Conservation (phyloP, 2,797 vertebrate species). For the Sebastes paucispinis region DNA sequence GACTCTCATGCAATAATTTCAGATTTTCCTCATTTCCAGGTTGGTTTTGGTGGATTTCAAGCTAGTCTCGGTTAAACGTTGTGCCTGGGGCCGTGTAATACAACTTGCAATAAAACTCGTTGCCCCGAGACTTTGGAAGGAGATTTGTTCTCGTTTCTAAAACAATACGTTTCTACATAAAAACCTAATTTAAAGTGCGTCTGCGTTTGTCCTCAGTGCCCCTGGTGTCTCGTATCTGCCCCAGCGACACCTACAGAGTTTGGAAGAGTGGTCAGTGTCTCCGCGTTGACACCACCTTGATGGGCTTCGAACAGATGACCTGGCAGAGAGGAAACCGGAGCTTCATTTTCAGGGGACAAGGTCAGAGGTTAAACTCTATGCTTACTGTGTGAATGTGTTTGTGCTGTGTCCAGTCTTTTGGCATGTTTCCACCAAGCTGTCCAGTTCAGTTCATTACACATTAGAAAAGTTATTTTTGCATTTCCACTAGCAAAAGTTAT, state of each 20-base stretch:
- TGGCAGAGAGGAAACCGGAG: slow-evolving; percentile 98
- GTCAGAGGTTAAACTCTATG: slow-evolving; percentile 71
- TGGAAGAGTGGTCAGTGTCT: slow-evolving; percentile 98
- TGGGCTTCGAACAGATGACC: slow-evolving; percentile 99
- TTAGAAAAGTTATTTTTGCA: neutral
- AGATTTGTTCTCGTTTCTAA: too few species aligned
- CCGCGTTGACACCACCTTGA: slow-evolving; percentile 94
- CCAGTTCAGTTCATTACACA: too few species aligned
- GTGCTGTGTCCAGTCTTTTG: neutral
- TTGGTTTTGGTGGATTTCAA: too few species aligned
- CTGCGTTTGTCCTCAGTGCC: slow-evolving; percentile 83
- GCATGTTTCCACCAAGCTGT: too few species aligned
- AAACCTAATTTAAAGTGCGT: neutral
- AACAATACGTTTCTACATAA: too few species aligned
- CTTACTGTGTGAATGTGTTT: neutral
- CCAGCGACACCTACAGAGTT: slow-evolving; percentile 96
- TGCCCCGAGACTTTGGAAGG: too few species aligned
- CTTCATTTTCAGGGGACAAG: slow-evolving; percentile 96
- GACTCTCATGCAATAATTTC: too few species aligned
- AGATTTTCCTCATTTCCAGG: too few species aligned
- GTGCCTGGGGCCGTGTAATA: too few species aligned
- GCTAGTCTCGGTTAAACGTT: too few species aligned
- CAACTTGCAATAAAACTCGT: too few species aligned
- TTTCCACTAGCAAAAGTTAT: neutral
- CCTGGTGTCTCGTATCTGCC: slow-evolving; percentile 96